Base-by-base conservation (phyloP, 35 echinoderm and acorn worm genomes). In the Amphiura filiformis region DNA sequence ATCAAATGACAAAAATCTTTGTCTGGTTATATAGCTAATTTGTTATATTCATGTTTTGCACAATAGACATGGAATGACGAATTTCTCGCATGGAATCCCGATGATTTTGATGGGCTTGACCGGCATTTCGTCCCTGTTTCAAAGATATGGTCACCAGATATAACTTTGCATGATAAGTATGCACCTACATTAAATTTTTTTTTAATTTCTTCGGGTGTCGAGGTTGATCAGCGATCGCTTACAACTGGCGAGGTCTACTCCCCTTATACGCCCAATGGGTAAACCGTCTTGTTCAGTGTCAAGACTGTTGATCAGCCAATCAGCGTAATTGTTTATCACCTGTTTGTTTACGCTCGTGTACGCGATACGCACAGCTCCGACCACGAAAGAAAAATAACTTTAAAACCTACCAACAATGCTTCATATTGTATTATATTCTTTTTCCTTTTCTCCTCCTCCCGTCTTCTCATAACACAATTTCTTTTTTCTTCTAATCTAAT, bases 51-150 rank as follows among this genome's bases (percentile, higher is more conserved):
- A n/a, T n/a, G n/a, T n/a, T n/a, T n/a, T n/a, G n/a, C n/a, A n/a
- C n/a, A n/a, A n/a, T 52, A 96, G 94, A 76, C 39, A 33, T 96
- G 94, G 94, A 90, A 17, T 0, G 94, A 96, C 49, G 90, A 92
- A 56, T 89, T 86, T 49, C 37, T 96, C 39, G 76, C 30, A 20
- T 96, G 94, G 94, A 78, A 96, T 57, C 94, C 94, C 22, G 75
- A 92, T 31, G 91, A 93, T 35, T 90, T 92, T 77, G 77, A 56
- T n/a, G 90, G 87, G 36, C 76, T 96, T 15, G 78, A 81, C 17
- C 36, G 83, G 26, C 76, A 90, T 12, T 34, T 35, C 28, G 36
- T 96, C 23, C n/a, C 36, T 7, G 76, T 77, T 37, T 83, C 61
- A 11, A 75, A 89, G 31, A 86, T 96, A 39, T 96, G 94, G 94